Percentiles rank a stretch among this genome's conserved stretches.
phyloP scores from a whole-genome alignment of 1,140 invertebrate species.

The Drosophila arawakana region DNA sequence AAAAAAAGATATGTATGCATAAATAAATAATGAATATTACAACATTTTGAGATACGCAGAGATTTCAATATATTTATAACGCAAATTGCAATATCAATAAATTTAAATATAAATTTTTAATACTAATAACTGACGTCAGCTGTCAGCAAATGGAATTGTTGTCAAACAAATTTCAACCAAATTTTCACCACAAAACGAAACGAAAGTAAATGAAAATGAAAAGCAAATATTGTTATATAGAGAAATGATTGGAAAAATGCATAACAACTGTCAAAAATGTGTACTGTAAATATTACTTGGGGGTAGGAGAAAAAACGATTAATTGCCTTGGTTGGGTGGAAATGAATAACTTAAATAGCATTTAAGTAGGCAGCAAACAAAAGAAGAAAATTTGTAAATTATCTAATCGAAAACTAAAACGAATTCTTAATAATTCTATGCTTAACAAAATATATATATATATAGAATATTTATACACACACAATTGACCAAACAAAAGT shows the following conservation, averaged over 20 bases:
- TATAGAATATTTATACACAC: constrained; percentile 59
- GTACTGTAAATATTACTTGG: constrained; percentile 53
- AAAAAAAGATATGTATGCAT: constrained; percentile 45
- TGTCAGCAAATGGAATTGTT: constrained; percentile 48
- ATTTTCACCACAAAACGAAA: constrained; percentile 25
- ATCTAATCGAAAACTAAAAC: constrained; percentile 18
- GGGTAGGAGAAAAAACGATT: constrained; percentile 21
- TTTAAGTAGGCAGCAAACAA: constrained; percentile 42
- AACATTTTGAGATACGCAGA: constrained; percentile 41
- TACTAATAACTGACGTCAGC: constrained; percentile 59
- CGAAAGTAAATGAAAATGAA: constrained; percentile 28
- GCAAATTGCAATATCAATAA: constrained; percentile 55
- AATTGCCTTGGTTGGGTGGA: constrained; percentile 30
- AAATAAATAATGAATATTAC: constrained; percentile 45
- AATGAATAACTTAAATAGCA: constrained; percentile 23
- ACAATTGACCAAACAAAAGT: constrained; percentile 79
- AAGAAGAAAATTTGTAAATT: constrained; percentile 29
- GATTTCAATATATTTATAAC: constrained; percentile 63
- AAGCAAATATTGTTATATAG: constrained; percentile 15
- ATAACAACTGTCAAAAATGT: constrained; percentile 59
- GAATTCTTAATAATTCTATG: constrained; percentile 50
- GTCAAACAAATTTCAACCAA: constrained; percentile 57
- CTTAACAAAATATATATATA: constrained; percentile 36
- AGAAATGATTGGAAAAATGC: constrained; percentile 19
- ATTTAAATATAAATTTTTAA: constrained; percentile 55